These are phyloP conservation scores for Opisthocomus hoazin DNA, from an alignment of 2,113 vertebrate genomes.

Conservation along the genomic window DNA sequence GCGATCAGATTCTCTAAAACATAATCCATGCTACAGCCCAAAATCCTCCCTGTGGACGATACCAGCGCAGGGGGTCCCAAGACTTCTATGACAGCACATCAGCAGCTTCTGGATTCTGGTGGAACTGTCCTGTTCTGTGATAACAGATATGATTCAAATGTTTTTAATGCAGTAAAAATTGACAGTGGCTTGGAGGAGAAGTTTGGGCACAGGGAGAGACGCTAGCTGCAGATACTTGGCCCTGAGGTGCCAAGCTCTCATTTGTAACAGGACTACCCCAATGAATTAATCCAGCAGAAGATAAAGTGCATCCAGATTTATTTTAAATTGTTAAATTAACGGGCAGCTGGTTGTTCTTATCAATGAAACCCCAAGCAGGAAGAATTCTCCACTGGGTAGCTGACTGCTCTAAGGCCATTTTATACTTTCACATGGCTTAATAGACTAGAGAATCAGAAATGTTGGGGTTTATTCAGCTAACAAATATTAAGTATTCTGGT, in stretches of 20 bases:
- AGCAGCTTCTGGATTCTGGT: neutral
- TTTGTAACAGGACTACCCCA: neutral
- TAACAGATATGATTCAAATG: neutral
- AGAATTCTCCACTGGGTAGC: neutral
- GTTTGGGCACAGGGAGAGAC: neutral
- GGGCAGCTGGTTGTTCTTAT: neutral
- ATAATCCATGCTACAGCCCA: neutral
- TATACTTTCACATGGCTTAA: neutral
- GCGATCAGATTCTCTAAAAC: neutral
- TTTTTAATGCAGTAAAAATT: neutral
- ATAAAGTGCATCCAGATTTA: neutral
- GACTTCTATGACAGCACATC: neutral
- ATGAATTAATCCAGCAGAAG: neutral
- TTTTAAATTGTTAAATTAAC: neutral
- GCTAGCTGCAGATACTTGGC: neutral
- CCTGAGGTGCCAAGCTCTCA: neutral
- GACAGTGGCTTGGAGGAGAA: neutral
- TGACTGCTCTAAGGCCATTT: neutral
- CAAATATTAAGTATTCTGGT: neutral
- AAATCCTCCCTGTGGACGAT: neutral
- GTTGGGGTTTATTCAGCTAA: neutral
- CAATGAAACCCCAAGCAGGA: neutral
- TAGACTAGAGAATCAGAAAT: neutral
- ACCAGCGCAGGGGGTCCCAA: neutral
- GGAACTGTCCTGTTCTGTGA: neutral